These are phyloP conservation scores for Microplitis deprimator DNA, from an alignment of 2,888 invertebrate genomes.

Conservation along the genomic window DNA sequence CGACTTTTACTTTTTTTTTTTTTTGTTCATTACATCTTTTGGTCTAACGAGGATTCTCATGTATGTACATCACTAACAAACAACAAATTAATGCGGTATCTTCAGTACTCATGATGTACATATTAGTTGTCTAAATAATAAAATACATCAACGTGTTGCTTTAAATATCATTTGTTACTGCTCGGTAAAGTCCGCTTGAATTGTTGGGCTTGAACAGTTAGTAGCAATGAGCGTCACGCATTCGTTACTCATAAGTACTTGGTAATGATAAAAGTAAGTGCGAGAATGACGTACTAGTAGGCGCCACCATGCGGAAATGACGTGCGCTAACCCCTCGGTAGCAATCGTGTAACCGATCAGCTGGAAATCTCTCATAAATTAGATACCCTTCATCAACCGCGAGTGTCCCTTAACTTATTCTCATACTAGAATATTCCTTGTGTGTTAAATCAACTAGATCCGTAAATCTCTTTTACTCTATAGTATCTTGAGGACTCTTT, in stretches of 20 bases:
- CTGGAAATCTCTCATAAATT: conserved; percentile 53
- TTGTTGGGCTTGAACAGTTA: background rate
- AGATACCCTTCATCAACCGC: background rate
- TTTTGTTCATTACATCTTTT: background rate
- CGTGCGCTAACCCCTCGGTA: conserved; percentile 39
- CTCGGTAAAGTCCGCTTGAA: background rate
- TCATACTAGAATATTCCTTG: conserved; percentile 54
- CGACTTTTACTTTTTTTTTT: conserved; percentile 18
- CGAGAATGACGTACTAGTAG: conserved; percentile 25
- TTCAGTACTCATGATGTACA: too few relatives aligned
- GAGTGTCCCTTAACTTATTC: background rate
- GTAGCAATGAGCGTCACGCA: background rate
- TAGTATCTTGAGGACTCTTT: conserved; percentile 62
- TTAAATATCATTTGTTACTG: background rate
- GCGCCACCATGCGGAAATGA: conserved; percentile 29
- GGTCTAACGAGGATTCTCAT: too few relatives aligned
- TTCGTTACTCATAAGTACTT: background rate
- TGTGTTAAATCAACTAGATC: background rate
- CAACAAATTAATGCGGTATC: too few relatives aligned
- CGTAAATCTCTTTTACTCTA: too few relatives aligned
- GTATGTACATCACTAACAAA: too few relatives aligned
- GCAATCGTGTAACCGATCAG: conserved; percentile 64
- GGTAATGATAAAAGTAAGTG: background rate
- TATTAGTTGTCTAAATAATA: too few relatives aligned
- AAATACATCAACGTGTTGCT: too few relatives aligned